Conservation (phyloP, 2,797 vertebrate genomes). For the Martes flavigula region DNA sequence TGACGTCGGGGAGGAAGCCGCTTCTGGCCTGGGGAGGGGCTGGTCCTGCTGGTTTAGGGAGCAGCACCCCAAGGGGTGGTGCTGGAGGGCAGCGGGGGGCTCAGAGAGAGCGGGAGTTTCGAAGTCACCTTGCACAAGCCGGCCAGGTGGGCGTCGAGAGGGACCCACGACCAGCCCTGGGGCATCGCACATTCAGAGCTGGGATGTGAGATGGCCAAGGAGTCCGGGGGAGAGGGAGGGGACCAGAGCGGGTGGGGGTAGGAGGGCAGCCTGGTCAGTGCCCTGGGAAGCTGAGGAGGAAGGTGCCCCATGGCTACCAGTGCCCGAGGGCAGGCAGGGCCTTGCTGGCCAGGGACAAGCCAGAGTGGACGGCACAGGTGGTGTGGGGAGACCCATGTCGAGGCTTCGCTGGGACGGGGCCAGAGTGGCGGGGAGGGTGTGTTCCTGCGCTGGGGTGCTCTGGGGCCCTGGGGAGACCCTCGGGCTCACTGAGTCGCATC, state of each 20-base stretch:
- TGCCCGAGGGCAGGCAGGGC: not conserved
- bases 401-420: not conserved
- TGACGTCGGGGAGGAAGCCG: not conserved
- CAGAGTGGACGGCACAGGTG: not conserved
- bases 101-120: not conserved
- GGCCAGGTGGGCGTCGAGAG: not conserved
- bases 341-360: not conserved
- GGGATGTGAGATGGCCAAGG: not conserved
- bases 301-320: not conserved
- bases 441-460: not conserved
- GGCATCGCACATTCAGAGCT: not conserved
- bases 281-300: not conserved
- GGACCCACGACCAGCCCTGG: not conserved
- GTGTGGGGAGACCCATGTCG: too few relatives aligned
- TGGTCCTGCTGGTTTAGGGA: not conserved
- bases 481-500: rapidly evolving
- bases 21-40: not conserved
- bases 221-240: not conserved
- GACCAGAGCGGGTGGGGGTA: not conserved
- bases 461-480: not conserved
- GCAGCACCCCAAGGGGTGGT: too few relatives aligned
- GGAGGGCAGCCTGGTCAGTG: not conserved
- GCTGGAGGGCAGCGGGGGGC: not conserved
- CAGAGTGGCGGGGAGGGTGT: too few relatives aligned
- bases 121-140: not conserved